phyloP scores from a whole-genome alignment of 2,888 invertebrate species.

The Pyrrhia umbra region DNA sequence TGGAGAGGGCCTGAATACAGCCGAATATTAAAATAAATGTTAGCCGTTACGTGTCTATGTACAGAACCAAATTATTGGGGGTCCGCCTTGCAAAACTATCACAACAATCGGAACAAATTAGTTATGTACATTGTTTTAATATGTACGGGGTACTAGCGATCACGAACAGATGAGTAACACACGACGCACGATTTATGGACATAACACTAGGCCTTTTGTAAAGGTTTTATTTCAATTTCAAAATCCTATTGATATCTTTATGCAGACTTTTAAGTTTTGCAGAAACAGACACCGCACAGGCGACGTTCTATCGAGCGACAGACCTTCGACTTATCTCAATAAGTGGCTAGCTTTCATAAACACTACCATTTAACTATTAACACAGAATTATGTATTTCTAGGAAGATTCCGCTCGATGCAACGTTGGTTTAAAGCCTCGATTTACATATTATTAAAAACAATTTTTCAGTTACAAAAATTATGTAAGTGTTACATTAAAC shows the following conservation, averaged over 20 bases:
- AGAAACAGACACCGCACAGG: constrained; percentile 59
- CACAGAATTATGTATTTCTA: constrained; percentile 56
- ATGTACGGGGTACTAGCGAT: constrained; percentile 47
- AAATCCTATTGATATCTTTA: constrained; percentile 63
- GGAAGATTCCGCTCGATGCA: constrained; percentile 58
- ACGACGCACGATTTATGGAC: constrained; percentile 35
- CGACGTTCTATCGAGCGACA: constrained; percentile 55
- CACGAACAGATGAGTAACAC: constrained; percentile 28
- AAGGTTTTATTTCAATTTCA: constrained; percentile 52
- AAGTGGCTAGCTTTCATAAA: constrained; percentile 53
- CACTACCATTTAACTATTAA: constrained; percentile 56
- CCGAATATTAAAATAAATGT: constrained; percentile 57
- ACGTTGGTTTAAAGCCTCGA: constrained; percentile 55
- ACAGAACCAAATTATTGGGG: constrained; percentile 52
- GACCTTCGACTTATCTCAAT: constrained; percentile 36
- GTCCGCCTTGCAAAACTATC: constrained; percentile 61
- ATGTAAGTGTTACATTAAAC: constrained; percentile 53
- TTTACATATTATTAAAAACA: constrained; percentile 47
- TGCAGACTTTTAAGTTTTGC: constrained; percentile 64
- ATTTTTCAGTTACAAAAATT: constrained; percentile 56
- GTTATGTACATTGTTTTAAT: constrained; percentile 40
- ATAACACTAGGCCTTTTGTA: constrained; percentile 55
- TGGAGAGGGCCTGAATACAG: constrained; percentile 74
- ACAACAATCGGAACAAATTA: constrained; percentile 17
- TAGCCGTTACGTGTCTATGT: constrained; percentile 61